Evolutionary conservation across 2,888 invertebrate genomes (phyloP), one percentile per base, ranked within the genome.

Genomic region (Pseudococcus jackbeardsleyi): DNA sequence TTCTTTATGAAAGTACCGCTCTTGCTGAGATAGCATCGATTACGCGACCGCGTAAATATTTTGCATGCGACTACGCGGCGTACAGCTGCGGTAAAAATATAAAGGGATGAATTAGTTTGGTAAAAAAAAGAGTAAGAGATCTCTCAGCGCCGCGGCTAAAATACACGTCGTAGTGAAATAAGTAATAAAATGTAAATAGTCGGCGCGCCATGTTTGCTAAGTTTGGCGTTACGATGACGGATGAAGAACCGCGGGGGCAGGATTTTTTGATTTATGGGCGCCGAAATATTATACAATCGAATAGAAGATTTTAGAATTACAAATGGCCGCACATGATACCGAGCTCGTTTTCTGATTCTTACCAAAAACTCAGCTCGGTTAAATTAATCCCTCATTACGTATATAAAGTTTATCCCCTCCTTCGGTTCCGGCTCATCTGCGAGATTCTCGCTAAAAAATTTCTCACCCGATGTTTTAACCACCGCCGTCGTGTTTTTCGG

Each of bases 331-430:
- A 7, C 7, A 39, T 33, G 26, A 33, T 33, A 33, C 26, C 26
- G 26, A 6, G 12, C 26, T 26, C 22, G 17, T 50, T 50, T 50
- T 50, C 15, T 33, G 26, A 15, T 17, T 50, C 17, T 50, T 50
- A 6, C 72, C 15, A 2, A 79, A 79, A 39, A 42, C n/a, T 39
- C 42, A 42, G 79, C n/a, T 17, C 17, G 42, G 42, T 3, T 42
- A 79, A 46, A 79, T 79, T 79, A 79, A 79, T 79, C 79, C 79
- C 79, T 79, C 79, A 46, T 79, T 79, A 79, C 39, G 85, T 33
- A 33, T 33, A 33, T 48, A 85, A 85, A 85, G 50, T 85, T 85
- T 50, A 19, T 48, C 48, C 39, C 39, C 42, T 46, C 26, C 26
- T 15, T 50, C 6, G 11, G 26, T 22, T 59, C n/a, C 33, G 8